Percentiles rank a stretch among this genome's conserved stretches.
phyloP scores from a whole-genome alignment of 2,888 invertebrate genomes.

The Prosapia bicincta region DNA sequence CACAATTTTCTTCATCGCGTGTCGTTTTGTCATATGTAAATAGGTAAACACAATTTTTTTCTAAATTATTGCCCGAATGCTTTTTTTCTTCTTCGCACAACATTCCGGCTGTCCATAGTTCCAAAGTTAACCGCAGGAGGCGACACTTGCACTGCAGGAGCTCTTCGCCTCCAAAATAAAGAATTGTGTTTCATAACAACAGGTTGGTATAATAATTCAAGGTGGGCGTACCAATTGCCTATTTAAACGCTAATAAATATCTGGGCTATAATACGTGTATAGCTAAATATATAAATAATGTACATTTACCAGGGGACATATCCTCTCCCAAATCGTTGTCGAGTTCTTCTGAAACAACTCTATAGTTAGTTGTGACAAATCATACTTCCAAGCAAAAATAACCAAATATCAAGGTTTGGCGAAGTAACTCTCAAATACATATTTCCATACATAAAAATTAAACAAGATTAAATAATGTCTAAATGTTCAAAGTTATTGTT shows the following conservation, averaged over 20 bases:
- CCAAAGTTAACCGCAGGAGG: neutral
- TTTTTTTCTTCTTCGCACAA: neutral
- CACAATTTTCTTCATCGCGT: neutral
- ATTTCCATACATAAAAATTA: too few relatives aligned
- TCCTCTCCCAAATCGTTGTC: neutral
- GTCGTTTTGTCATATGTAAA: neutral
- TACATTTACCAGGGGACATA: neutral
- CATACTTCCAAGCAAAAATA: too few relatives aligned
- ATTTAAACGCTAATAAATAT: neutral
- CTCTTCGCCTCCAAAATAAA: neutral
- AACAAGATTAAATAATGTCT: too few relatives aligned
- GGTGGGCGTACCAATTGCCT: neutral
- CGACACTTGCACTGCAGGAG: neutral
- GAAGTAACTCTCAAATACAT: too few relatives aligned
- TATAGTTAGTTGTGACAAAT: too few relatives aligned
- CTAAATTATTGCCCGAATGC: neutral
- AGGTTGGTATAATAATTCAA: neutral
- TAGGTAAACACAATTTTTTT: neutral
- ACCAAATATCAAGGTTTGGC: too few relatives aligned
- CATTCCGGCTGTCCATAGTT: constrained; percentile 2
- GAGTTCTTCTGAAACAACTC: neutral
- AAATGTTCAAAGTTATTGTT: too few relatives aligned
- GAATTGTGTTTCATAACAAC: neutral
- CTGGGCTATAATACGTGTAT: neutral
- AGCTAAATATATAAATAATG: neutral